These are phyloP conservation scores for Autographa pulchrina DNA, from an alignment of 2,888 invertebrate genomes.

Conservation along the genomic window DNA sequence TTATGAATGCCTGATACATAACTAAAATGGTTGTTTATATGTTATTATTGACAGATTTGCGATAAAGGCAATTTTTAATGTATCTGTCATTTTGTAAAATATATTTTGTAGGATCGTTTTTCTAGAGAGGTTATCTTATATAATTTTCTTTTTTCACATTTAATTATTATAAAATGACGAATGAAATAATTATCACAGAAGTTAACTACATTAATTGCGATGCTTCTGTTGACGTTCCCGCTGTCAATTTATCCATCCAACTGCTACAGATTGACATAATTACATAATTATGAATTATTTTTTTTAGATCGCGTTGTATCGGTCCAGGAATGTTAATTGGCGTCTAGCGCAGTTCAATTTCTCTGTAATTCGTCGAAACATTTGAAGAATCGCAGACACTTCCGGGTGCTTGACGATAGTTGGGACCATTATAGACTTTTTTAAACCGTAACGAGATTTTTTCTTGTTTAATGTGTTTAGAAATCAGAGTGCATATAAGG, in stretches of 20 bases:
- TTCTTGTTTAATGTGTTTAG: slow-evolving; percentile 50
- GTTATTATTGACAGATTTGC: background rate
- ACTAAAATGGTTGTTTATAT: slow-evolving; percentile 1
- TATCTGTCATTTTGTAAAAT: background rate
- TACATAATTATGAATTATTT: slow-evolving; percentile 16
- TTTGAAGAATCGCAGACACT: slow-evolving; percentile 44
- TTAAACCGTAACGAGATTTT: slow-evolving; percentile 43
- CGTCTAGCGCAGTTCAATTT: slow-evolving; percentile 20
- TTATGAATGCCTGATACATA: background rate
- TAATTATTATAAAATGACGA: no score
- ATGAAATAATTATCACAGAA: no score
- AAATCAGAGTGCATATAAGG: slow-evolving; percentile 31
- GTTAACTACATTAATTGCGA: no score
- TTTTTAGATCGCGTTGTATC: slow-evolving; percentile 21
- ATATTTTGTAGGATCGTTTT: no score
- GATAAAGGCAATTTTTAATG: background rate
- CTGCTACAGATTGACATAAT: slow-evolving; percentile 23
- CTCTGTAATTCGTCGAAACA: slow-evolving; percentile 41
- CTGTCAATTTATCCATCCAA: background rate
- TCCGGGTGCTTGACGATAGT: slow-evolving; percentile 42
- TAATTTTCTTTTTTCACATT: no score
- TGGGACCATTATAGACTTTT: slow-evolving; percentile 38
- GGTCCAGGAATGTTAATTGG: slow-evolving; percentile 43
- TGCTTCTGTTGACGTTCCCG: background rate
- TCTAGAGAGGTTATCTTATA: no score